Conservation (phyloP, 2,797 vertebrate species). For the Novumbra hubbsi region DNA sequence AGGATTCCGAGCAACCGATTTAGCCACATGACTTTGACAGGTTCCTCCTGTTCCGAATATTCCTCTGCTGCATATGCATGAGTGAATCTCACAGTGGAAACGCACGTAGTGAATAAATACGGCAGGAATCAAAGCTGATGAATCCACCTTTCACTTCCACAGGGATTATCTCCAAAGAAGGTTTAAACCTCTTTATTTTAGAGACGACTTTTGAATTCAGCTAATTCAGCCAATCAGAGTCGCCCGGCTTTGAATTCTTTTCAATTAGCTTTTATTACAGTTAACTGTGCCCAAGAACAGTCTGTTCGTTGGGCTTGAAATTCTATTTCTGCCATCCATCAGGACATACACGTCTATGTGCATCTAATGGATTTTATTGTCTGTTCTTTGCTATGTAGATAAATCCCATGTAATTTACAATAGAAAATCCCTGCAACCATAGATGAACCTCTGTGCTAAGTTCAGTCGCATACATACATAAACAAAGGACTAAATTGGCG, state of each 20-base stretch:
- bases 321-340: slow-evolving; percentile 11
- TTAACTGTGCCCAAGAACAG: slow-evolving; percentile 20
- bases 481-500: not conserved
- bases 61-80: not conserved
- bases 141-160: slow-evolving; percentile 57
- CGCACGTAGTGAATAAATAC: slow-evolving; percentile 7
- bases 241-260: slow-evolving; percentile 44
- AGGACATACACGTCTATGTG: slow-evolving; percentile 8
- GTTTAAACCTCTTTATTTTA: slow-evolving; percentile 50
- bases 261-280: slow-evolving; percentile 51
- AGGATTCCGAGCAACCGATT: not conserved
- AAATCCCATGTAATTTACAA: too few species aligned
- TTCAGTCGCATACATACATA: not conserved
- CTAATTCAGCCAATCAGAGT: slow-evolving; percentile 55
- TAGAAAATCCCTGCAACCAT: not conserved
- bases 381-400: not conserved
- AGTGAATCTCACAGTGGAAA: not conserved
- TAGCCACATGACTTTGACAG: not conserved
- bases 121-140: slow-evolving; percentile 1
- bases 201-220: slow-evolving; percentile 53
- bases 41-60: not conserved
- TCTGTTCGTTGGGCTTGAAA: slow-evolving; percentile 35
- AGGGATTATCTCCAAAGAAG: slow-evolving; percentile 60
- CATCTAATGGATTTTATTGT: not conserved
- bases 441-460: not conserved